Percentiles rank a stretch among this genome's conserved stretches.
Conservation (phyloP, 2,888 invertebrate genomes). For the Sphaeridia pumilis region DNA sequence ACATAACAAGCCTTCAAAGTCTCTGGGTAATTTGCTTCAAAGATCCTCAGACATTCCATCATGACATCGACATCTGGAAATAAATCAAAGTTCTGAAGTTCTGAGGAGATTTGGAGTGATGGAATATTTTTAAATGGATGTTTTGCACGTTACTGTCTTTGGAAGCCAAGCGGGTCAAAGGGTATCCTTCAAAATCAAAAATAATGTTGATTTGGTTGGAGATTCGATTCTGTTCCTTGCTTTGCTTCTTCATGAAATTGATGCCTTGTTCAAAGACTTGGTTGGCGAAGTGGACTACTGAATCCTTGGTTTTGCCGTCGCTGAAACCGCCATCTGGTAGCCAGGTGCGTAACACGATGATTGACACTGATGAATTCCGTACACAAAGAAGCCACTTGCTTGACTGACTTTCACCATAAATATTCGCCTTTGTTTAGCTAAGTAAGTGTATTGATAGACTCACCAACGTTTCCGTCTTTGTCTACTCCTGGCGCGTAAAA, state of each 20-base stretch:
- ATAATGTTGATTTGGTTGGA: conserved; percentile 4
- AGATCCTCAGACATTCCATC: conserved; percentile 8
- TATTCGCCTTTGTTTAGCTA: neutral
- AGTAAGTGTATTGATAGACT: neutral
- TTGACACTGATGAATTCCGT: conserved; percentile 4
- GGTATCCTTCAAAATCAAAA: conserved; percentile 5
- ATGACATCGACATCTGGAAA: conserved; percentile 2
- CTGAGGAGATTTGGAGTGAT: too few species aligned
- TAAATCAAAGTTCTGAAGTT: too few species aligned
- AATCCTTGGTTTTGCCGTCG: conserved; percentile 1
- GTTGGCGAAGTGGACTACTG: conserved; percentile 2
- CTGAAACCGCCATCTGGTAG: neutral
- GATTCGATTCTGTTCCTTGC: neutral
- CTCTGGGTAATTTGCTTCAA: conserved; percentile 8
- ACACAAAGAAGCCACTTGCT: too few species aligned
- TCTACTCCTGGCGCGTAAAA: conserved; percentile 4
- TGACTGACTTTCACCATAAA: neutral
- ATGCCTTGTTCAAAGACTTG: conserved; percentile 9
- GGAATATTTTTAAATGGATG: neutral
- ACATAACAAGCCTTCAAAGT: conserved; percentile 3
- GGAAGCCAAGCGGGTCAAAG: conserved; percentile 1
- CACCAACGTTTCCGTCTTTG: conserved; percentile 7
- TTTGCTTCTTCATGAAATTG: conserved; percentile 5
- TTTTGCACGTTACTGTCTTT: conserved; percentile 1
- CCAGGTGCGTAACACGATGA: conserved; percentile 5